Conservation (phyloP, 2,113 vertebrate genomes). For the Chlorodrepanis virens region DNA sequence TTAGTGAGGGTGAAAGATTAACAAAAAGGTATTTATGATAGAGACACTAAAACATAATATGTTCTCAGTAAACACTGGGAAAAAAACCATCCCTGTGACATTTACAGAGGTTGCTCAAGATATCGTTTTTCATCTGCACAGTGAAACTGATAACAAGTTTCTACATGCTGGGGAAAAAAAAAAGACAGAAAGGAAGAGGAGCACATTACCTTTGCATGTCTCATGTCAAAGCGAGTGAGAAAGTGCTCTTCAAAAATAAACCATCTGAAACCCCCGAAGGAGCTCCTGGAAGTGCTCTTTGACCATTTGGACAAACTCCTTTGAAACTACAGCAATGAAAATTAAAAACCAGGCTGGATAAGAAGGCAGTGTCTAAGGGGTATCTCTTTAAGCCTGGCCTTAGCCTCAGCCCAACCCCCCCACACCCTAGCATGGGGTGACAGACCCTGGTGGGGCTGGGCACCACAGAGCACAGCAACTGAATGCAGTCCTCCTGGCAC, state of each 20-base stretch:
- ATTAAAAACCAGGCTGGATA: background rate
- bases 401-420: background rate
- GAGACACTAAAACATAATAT: background rate
- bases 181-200: background rate
- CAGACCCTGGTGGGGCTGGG: background rate
- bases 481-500: background rate
- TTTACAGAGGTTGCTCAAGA: constrained; percentile 50
- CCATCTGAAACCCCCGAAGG: background rate
- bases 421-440: accelerated
- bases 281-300: background rate
- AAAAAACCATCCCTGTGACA: constrained; percentile 6
- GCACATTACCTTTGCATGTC: background rate
- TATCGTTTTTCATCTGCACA: constrained; percentile 16
- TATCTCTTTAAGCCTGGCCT: background rate
- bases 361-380: background rate
- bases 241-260: background rate
- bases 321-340: background rate
- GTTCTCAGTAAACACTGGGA: constrained; percentile 10
- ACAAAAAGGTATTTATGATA: constrained; percentile 61
- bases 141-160: constrained; percentile 23
- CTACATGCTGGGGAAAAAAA: background rate
- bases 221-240: background rate
- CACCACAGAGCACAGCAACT: background rate
- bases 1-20: constrained; percentile 50
- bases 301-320: background rate